Evolutionary conservation across 64 coral and sea anemone species (phyloP), one percentile per base, ranked within the genome.

Genomic region (Anthopleura sola): DNA sequence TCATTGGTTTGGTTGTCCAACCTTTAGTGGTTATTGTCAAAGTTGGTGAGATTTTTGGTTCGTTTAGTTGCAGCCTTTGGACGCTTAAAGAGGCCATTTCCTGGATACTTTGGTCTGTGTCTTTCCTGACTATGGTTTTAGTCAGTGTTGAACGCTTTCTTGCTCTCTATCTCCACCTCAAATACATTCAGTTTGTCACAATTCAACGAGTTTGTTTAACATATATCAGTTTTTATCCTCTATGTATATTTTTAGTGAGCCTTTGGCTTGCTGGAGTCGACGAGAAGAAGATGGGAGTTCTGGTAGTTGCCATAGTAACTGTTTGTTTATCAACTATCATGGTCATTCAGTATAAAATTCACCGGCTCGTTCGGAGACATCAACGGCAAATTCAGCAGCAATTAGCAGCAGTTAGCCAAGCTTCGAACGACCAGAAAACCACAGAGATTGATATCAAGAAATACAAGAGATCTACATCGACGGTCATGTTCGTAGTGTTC

Each of bases 261-360:
- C 66, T 71, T 71, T 71, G 66, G 66, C 66, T 71, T 71, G 66
- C 29, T 71, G 66, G 66, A 3, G 66, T 36, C 12, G 29, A 34
- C 11, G 66, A 71, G 66, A 71, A 69, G 66, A 69, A 32, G 26
- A 71, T 71, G 66, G 66, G 66, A 71, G 16, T 71, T 32, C 66
- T 71, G 2, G 66, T 71, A 5, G 31, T 34, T 34, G 26, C 29
- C 34, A 71, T 71, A 29, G 29, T 34, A 34, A 32, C 23, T 33
- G 31, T 34, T 71, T 71, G 29, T 71, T 71, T 71, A 15, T 71
- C 66, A 2, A 13, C 34, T 34, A 71, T 71, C 66, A 12, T 71
- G 6, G 14, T 34, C 66, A 32, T 71, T 71, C 66, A 71, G 31
- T 34, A 32, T 17, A 71, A 71, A 71, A 71, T 71, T 15, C 29